Evolutionary conservation across 1,140 invertebrate species (phyloP).

Genomic region (Sitophilus oryzae): DNA sequence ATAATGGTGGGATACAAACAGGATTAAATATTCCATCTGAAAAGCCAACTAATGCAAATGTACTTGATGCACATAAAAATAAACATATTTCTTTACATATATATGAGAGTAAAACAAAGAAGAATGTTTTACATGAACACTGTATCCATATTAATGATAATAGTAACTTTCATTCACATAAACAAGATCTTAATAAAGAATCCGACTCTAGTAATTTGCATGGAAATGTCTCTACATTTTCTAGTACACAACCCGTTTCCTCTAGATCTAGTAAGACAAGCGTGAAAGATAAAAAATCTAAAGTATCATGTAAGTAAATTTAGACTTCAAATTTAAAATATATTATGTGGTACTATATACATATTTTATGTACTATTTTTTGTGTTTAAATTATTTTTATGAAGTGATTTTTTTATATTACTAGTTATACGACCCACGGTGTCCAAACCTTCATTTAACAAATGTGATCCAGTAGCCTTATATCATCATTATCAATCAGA

Average conservation of each 20-base stretch:
- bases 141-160: slow-evolving; percentile 19
- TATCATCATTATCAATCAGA: slow-evolving; percentile 68
- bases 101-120: slow-evolving; percentile 9
- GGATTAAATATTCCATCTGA: background rate
- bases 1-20: slow-evolving; percentile 9
- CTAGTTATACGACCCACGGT: slow-evolving; percentile 47
- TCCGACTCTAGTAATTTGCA: slow-evolving; percentile 1
- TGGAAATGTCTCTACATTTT: slow-evolving; percentile 5
- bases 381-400: too few relatives aligned
- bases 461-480: slow-evolving; percentile 64
- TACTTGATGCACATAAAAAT: slow-evolving; percentile 5
- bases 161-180: slow-evolving; percentile 4
- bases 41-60: slow-evolving; percentile 8
- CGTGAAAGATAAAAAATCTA: background rate
- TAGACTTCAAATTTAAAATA: too few relatives aligned
- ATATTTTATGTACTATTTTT: too few relatives aligned
- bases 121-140: slow-evolving; percentile 17
- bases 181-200: background rate
- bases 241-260: background rate
- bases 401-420: too few relatives aligned
- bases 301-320: slow-evolving; percentile 16
- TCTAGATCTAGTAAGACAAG: slow-evolving; percentile 2
- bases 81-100: slow-evolving; percentile 25
- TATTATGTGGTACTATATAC: too few relatives aligned
- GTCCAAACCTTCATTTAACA: slow-evolving; percentile 41